Percentiles rank a stretch among this genome's conserved stretches.
Evolutionary conservation across 2,797 vertebrate genomes (phyloP).

Genomic region (Rhadinocentrus ornatus): DNA sequence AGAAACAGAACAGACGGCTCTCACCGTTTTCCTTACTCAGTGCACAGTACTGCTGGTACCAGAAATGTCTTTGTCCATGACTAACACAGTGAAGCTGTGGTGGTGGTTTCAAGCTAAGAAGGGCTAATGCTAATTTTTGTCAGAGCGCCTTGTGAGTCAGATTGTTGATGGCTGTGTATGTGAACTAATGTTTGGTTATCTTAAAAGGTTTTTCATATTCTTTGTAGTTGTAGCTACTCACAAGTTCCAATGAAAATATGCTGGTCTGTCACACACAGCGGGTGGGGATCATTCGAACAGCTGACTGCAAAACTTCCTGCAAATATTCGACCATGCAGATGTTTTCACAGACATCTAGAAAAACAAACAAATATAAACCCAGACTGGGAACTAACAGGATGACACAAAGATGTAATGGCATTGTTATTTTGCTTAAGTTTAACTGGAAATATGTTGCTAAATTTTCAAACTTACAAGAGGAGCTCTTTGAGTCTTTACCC

Average conservation of each 20-base stretch:
- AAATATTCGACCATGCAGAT: neutral
- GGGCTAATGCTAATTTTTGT: neutral
- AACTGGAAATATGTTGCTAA: too few relatives aligned
- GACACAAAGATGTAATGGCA: neutral
- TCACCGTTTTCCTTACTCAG: slow-evolving; percentile 14
- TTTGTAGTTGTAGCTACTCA: neutral
- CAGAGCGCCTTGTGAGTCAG: neutral
- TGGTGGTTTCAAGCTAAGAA: neutral
- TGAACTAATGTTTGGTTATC: neutral
- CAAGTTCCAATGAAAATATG: neutral
- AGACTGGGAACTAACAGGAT: neutral
- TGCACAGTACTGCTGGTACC: slow-evolving; percentile 20
- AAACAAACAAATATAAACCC: slow-evolving; percentile 16
- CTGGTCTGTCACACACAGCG: slow-evolving; percentile 6
- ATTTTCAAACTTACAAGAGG: too few relatives aligned
- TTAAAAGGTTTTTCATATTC: neutral
- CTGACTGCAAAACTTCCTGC: neutral
- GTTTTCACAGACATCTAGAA: slow-evolving; percentile 15
- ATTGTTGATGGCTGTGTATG: neutral
- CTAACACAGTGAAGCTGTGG: slow-evolving; percentile 35
- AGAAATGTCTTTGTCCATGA: slow-evolving; percentile 49
- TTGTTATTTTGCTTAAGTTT: neutral
- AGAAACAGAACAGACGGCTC: slow-evolving; percentile 34
- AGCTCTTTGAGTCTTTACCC: neutral
- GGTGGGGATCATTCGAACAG: slow-evolving; percentile 20